phyloP scores from a whole-genome alignment of 2,888 invertebrate species.

The Eristalis intricaria region DNA sequence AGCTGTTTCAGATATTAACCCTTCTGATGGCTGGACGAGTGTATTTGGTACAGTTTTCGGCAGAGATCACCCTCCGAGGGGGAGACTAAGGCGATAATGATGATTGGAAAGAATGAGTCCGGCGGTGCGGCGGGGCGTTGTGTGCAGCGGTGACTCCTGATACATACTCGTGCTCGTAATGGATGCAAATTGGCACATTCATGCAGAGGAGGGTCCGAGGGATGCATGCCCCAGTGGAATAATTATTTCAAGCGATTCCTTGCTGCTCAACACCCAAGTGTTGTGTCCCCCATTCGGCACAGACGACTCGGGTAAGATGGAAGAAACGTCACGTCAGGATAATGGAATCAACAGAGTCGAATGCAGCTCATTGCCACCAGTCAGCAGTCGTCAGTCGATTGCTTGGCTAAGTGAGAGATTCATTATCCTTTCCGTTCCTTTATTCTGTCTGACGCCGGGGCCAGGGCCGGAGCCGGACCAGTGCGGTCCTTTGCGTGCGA shows the following conservation, averaged over 20 bases:
- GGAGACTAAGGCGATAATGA: slow-evolving; percentile 28
- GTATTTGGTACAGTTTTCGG: slow-evolving; percentile 3
- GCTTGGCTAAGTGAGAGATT: slow-evolving; percentile 34
- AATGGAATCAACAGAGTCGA: slow-evolving; percentile 33
- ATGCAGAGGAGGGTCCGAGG: slow-evolving; percentile 22
- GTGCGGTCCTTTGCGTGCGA: neutral
- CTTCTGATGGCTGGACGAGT: neutral
- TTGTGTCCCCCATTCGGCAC: neutral
- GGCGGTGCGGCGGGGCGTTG: neutral
- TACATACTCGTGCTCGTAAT: neutral
- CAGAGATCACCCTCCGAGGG: slow-evolving; percentile 1
- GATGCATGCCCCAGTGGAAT: neutral
- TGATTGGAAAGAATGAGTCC: slow-evolving; percentile 45
- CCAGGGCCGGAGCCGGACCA: neutral
- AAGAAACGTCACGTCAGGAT: slow-evolving; percentile 38
- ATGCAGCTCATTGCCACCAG: slow-evolving; percentile 1
- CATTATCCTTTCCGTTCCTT: slow-evolving; percentile 34
- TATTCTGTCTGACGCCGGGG: slow-evolving; percentile 17
- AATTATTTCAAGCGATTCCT: slow-evolving; percentile 32
- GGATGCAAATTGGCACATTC: slow-evolving; percentile 51
- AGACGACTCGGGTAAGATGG: neutral
- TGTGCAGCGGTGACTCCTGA: neutral
- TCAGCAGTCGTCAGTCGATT: neutral
- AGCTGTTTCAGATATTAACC: slow-evolving; percentile 44
- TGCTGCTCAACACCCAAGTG: slow-evolving; percentile 26